Evolutionary conservation across 2,888 invertebrate species (phyloP).

Genomic region (Tenodera sinensis): DNA sequence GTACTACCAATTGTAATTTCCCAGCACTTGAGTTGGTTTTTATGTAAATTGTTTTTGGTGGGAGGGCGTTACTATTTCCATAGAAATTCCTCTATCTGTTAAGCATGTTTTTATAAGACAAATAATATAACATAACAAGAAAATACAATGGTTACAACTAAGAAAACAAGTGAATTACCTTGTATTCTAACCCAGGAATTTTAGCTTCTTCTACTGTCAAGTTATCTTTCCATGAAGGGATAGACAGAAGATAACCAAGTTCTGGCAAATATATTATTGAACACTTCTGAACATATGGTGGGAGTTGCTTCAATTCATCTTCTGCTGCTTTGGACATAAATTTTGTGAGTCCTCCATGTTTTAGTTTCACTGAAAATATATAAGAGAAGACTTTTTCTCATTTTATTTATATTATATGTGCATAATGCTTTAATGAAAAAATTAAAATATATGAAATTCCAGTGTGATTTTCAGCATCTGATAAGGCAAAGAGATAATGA

Average conservation of each 20-base stretch:
- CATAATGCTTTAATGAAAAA: too few relatives aligned
- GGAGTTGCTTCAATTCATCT: constrained; percentile 64
- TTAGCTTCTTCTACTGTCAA: constrained; percentile 55
- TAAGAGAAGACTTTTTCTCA: background rate
- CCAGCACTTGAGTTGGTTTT: too few relatives aligned
- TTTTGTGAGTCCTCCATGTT: constrained; percentile 65
- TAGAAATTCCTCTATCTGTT: too few relatives aligned
- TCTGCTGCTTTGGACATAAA: constrained; percentile 69
- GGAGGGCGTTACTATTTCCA: too few relatives aligned
- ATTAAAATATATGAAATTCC: too few relatives aligned
- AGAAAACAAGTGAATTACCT: constrained; percentile 49
- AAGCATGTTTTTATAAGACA: too few relatives aligned
- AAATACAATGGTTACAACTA: background rate
- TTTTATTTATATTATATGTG: background rate
- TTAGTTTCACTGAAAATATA: constrained; percentile 59
- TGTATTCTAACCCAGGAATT: constrained; percentile 66
- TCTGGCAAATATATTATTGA: constrained; percentile 69
- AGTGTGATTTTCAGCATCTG: too few relatives aligned
- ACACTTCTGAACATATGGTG: constrained; percentile 62
- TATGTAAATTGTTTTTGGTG: too few relatives aligned
- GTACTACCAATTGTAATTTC: too few relatives aligned
- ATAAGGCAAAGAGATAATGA: too few relatives aligned
- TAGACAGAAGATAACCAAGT: constrained; percentile 71
- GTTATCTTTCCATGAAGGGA: constrained; percentile 57
- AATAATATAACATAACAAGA: too few relatives aligned